phyloP scores from a whole-genome alignment of 2,113 vertebrate species.

The Puntigrus tetrazona region DNA sequence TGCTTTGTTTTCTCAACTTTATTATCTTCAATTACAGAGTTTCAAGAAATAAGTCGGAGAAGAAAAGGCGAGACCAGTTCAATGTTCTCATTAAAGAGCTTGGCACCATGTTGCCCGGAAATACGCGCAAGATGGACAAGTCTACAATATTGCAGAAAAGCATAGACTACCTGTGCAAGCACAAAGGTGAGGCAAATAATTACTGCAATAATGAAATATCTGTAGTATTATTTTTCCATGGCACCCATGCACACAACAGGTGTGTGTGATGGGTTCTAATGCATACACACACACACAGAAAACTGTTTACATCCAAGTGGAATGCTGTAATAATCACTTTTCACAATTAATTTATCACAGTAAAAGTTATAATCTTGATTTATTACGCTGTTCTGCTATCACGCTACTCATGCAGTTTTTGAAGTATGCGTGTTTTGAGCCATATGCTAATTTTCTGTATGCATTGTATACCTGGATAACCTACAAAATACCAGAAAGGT shows the following conservation, averaged over 20 bases:
- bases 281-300: not conserved
- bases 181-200: slow-evolving; percentile 81
- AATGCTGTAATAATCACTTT: not conserved
- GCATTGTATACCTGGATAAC: not conserved
- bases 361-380: not conserved
- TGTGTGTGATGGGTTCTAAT: not conserved
- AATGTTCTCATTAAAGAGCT: slow-evolving; percentile 98
- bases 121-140: slow-evolving; percentile 95
- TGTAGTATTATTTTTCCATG: not conserved
- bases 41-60: slow-evolving; percentile 97
- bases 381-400: not conserved
- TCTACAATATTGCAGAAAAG: slow-evolving; percentile 95
- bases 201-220: not conserved
- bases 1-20: not conserved
- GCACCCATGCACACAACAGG: not conserved
- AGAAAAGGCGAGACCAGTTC: slow-evolving; percentile 97
- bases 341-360: not conserved
- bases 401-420: not conserved
- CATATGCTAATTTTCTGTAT: not conserved
- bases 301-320: not conserved
- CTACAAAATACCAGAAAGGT: slow-evolving; percentile 9
- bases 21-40: slow-evolving; percentile 72
- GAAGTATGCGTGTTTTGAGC: not conserved
- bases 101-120: slow-evolving; percentile 95
- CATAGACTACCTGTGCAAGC: slow-evolving; percentile 94